These are phyloP conservation scores for Drosophila subquinaria DNA, from an alignment of 2,888 invertebrate species.

Conservation along the genomic window DNA sequence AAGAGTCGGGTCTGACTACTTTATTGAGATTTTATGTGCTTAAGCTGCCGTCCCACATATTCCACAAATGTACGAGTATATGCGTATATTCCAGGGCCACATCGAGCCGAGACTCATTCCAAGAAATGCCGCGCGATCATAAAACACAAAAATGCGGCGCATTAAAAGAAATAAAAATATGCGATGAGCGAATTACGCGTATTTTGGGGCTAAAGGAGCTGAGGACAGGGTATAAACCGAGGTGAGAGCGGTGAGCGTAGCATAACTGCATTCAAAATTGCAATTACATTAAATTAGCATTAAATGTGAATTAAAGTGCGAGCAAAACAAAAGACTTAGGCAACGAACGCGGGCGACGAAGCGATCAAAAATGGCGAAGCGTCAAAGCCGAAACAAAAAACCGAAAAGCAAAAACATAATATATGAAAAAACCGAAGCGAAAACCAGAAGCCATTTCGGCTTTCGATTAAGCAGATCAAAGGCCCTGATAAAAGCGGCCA, in stretches of 20 bases:
- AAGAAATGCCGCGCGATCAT: slow-evolving; percentile 72
- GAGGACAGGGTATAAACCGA: slow-evolving; percentile 12
- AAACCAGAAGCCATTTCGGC: slow-evolving; percentile 85
- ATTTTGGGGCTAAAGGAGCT: slow-evolving; percentile 4
- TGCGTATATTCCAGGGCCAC: slow-evolving; percentile 59
- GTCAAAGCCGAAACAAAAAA: slow-evolving; percentile 25
- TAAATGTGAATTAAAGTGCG: slow-evolving; percentile 59
- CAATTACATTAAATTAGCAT: slow-evolving; percentile 81
- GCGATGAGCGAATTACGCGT: slow-evolving; percentile 60
- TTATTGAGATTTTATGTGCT: slow-evolving; percentile 82
- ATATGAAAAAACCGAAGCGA: slow-evolving; percentile 46
- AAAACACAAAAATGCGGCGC: slow-evolving; percentile 73
- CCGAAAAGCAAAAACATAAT: slow-evolving; percentile 23
- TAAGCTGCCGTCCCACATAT: slow-evolving; percentile 70
- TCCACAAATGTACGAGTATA: slow-evolving; percentile 19
- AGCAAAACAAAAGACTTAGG: slow-evolving; percentile 79
- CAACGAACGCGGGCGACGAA: slow-evolving; percentile 61
- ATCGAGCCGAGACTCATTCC: slow-evolving; percentile 54
- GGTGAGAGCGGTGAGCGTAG: background rate
- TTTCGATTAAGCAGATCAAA: slow-evolving; percentile 84
- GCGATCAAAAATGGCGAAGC: slow-evolving; percentile 47
- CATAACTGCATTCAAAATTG: slow-evolving; percentile 45
- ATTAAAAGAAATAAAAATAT: slow-evolving; percentile 52
- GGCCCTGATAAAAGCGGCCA: slow-evolving; percentile 64
- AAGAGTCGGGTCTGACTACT: slow-evolving; percentile 70